phyloP scores from a whole-genome alignment of 1,140 invertebrate genomes.

The Glossosoma conforme region DNA sequence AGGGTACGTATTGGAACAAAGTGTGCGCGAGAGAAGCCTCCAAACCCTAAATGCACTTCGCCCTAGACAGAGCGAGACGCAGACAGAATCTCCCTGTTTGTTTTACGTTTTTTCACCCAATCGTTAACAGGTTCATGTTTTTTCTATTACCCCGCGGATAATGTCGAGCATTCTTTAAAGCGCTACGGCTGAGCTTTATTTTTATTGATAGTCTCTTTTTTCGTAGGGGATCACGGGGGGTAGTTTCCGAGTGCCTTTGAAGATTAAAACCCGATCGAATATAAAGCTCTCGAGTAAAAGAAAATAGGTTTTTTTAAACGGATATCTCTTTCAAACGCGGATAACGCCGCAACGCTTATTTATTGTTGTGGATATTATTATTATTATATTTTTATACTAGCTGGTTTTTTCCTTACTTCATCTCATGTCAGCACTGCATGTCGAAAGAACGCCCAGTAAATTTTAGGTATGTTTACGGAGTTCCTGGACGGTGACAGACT shows the following conservation, averaged over 20 bases:
- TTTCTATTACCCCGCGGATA: slow-evolving; percentile 30
- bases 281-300: not conserved
- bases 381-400: too few relatives aligned
- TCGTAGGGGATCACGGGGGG: slow-evolving; percentile 1
- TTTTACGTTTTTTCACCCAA: slow-evolving; percentile 17
- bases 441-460: too few relatives aligned
- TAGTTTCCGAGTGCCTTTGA: slow-evolving; percentile 13
- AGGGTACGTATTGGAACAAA: slow-evolving; percentile 12
- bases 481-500: too few relatives aligned
- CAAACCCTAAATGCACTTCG: not conserved
- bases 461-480: too few relatives aligned
- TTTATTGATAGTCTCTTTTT: slow-evolving; percentile 26
- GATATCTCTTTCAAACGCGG: too few relatives aligned
- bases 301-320: not conserved
- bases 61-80: slow-evolving; percentile 1
- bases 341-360: too few relatives aligned
- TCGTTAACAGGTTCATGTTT: slow-evolving; percentile 31
- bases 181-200: slow-evolving; percentile 27
- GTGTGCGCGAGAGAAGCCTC: slow-evolving; percentile 4
- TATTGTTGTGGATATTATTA: too few relatives aligned
- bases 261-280: slow-evolving; percentile 12
- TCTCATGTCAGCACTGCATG: too few relatives aligned
- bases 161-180: slow-evolving; percentile 29
- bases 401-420: too few relatives aligned
- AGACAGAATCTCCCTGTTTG: slow-evolving; percentile 10